A percentile compares a stretch with the other conserved stretches of the same genome.
phyloP scores from a whole-genome alignment of 2,797 vertebrate species.

The Lepilemur ruficaudatus region DNA sequence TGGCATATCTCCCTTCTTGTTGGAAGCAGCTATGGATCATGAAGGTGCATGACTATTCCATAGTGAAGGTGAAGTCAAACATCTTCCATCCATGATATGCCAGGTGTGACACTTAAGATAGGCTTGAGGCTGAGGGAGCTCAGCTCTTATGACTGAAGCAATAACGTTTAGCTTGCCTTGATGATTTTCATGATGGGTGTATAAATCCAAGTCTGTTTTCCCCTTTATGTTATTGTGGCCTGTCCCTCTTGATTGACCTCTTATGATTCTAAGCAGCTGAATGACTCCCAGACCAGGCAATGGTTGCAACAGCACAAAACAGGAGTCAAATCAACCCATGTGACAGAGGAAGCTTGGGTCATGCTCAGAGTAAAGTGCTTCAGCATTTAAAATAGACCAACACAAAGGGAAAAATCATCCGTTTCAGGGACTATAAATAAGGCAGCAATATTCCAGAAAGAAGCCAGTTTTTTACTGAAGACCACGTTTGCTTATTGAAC shows the following conservation, averaged over 20 bases:
- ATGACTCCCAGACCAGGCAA: background rate
- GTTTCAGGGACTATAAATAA: slow-evolving; percentile 60
- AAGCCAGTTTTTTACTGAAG: slow-evolving; percentile 56
- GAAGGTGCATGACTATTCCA: background rate
- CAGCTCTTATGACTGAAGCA: background rate
- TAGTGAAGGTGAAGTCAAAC: background rate
- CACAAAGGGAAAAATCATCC: background rate
- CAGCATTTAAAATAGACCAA: slow-evolving; percentile 50
- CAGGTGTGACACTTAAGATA: background rate
- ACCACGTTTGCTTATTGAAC: slow-evolving; percentile 28
- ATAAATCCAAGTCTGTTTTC: background rate
- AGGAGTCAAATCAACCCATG: background rate
- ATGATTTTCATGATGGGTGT: background rate
- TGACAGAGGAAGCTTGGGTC: background rate
- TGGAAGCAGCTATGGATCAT: background rate
- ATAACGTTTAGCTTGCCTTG: background rate
- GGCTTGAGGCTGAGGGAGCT: background rate
- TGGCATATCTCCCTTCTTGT: background rate
- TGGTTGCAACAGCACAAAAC: background rate
- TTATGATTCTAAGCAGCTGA: background rate
- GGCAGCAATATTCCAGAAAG: slow-evolving; percentile 28
- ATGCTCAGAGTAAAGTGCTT: background rate
- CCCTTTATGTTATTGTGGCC: background rate
- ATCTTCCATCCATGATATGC: background rate
- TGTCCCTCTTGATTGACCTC: background rate